A percentile compares a stretch with the other conserved stretches of the same genome.
Conservation (phyloP, 2,888 invertebrate genomes). For the Rugalucina vietnamica region DNA sequence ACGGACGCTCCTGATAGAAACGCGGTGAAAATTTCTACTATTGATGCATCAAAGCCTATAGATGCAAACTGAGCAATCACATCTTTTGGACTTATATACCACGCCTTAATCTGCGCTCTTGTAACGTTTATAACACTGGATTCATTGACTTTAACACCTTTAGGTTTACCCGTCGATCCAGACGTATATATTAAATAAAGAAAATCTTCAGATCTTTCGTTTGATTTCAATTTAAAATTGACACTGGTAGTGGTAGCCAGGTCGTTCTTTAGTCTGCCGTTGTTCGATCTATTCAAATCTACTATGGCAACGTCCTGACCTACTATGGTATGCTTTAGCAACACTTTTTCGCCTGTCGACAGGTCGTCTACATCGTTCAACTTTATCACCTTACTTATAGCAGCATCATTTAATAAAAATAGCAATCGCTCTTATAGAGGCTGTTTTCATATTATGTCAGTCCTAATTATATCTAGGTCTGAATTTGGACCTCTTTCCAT, state of each 20-base stretch:
- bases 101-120: slow-evolving; percentile 93
- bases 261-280: neutral
- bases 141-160: slow-evolving; percentile 93
- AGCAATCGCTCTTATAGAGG: too few relatives aligned
- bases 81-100: slow-evolving; percentile 90
- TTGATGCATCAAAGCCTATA: slow-evolving; percentile 94
- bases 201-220: slow-evolving; percentile 6
- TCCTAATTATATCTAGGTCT: too few relatives aligned
- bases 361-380: too few relatives aligned
- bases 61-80: slow-evolving; percentile 95
- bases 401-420: too few relatives aligned
- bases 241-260: neutral
- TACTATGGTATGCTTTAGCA: too few relatives aligned
- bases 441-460: too few relatives aligned
- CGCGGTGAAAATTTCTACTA: slow-evolving; percentile 94
- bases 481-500: too few relatives aligned
- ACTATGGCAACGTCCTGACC: neutral
- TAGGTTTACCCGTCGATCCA: slow-evolving; percentile 94
- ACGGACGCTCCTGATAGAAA: slow-evolving; percentile 90
- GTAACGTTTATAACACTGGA: slow-evolving; percentile 88
- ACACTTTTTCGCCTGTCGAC: too few relatives aligned
- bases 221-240: neutral
- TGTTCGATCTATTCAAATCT: neutral
- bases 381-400: too few relatives aligned
- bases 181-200: slow-evolving; percentile 90